Evolutionary conservation across 2,113 vertebrate genomes (phyloP).

Genomic region (Piaya cayana): DNA sequence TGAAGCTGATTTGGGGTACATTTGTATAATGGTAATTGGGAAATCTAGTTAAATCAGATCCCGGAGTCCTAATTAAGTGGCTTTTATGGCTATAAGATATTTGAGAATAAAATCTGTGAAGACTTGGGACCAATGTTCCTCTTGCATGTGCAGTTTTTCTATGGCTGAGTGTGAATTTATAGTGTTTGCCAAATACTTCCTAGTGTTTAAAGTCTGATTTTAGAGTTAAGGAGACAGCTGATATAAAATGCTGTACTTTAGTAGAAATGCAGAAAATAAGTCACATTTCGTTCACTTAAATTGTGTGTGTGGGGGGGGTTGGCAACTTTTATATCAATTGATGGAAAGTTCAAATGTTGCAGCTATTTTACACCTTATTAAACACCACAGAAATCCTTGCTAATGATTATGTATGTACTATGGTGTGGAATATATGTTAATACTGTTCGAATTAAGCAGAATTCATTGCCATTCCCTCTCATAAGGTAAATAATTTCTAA

Average conservation of each 20-base stretch:
- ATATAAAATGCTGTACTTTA: background rate
- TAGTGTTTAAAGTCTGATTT: background rate
- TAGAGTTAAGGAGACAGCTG: background rate
- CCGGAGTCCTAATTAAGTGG: background rate
- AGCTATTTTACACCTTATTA: background rate
- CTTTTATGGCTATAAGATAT: background rate
- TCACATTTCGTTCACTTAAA: background rate
- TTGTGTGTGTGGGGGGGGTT: background rate
- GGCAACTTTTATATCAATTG: background rate
- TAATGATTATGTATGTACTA: background rate
- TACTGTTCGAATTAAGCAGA: background rate
- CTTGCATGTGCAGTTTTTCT: background rate
- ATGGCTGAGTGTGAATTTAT: background rate
- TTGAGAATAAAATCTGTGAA: background rate
- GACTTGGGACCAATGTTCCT: background rate
- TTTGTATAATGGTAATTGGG: background rate
- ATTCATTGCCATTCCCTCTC: slow-evolving; percentile 4
- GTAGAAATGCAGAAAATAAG: background rate
- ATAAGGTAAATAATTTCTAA: slow-evolving; percentile 45
- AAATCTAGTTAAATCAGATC: background rate
- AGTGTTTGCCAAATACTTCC: background rate
- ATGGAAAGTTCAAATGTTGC: background rate
- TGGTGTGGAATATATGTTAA: background rate
- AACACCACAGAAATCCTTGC: background rate
- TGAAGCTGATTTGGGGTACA: background rate